Evolutionary conservation across 2,888 invertebrate genomes (phyloP), one percentile per base, ranked within the genome.

Genomic region (Camptogramma bilineatum): DNA sequence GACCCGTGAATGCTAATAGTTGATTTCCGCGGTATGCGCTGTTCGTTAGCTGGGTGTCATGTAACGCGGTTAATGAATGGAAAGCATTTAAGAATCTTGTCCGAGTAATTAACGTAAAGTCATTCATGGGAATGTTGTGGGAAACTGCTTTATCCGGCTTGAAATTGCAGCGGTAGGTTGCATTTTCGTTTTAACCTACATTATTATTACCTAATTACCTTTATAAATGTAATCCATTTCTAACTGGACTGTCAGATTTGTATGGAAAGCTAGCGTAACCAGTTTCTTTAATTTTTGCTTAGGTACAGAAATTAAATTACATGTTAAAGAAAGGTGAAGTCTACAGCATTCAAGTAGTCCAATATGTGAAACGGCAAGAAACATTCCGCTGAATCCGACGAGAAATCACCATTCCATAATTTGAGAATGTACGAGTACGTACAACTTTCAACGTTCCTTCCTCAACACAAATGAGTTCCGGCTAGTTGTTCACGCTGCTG

Each of bases 41-140:
- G 56, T 60, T 65, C 64, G 52, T 67, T 67, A 52, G 44, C 42
- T 64, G 64, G n/a, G 74, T 73, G 73, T 75, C 76, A 75, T 79
- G 76, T 78, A 74, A 80, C 74, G 39, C 56, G 65, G 65, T 57
- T 76, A 75, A 76, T 77, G 73, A 77, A 78, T 76, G 75, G 70
- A 70, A 69, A 62, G 62, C 57, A 62, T 69, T 70, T 75, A 68
- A 66, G 66, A 63, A 71, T 68, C 71, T 66, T 56, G 69, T 34
- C 53, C 59, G 58, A 65, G 70, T 71, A 72, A 75, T 72, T 64
- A 68, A 59, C 57, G 50, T 52, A 48, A 61, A 66, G 65, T 54
- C 60, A 58, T 55, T 50, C 57, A 31, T 50, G 39, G 57, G 44
- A 60, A 64, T 53, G 54, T 52, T 24, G 42, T 34, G 13, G 34